phyloP scores from a whole-genome alignment of 2,113 vertebrate species.

The Paedocypris sp. region DNA sequence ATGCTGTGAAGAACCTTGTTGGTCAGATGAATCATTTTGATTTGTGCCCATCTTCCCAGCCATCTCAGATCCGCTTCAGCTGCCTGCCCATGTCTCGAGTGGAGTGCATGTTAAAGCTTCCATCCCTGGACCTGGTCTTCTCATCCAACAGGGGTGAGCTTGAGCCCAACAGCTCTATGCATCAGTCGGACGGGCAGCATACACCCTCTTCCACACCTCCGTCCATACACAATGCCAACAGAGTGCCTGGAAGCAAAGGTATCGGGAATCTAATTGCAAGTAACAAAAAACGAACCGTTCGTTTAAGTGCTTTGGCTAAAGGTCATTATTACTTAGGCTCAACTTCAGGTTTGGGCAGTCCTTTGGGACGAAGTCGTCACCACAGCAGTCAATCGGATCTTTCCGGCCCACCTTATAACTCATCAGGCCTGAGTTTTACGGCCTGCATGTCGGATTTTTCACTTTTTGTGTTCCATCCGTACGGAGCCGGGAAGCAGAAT shows the following conservation, averaged over 20 bases:
- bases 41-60: conserved; percentile 52
- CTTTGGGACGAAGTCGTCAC: conserved; percentile 82
- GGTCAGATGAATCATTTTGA: no score
- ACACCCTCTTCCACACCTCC: conserved; percentile 54
- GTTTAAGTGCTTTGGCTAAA: background rate
- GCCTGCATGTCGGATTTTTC: conserved; percentile 99
- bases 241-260: conserved; percentile 75
- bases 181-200: conserved; percentile 59
- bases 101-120: conserved; percentile 95
- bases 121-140: conserved; percentile 93
- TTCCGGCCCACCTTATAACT: conserved; percentile 73
- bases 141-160: conserved; percentile 92
- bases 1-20: no score
- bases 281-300: no score
- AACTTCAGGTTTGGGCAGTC: conserved; percentile 75
- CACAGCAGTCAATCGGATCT: conserved; percentile 95
- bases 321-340: conserved; percentile 56
- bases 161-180: conserved; percentile 68
- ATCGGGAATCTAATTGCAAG: conserved; percentile 9
- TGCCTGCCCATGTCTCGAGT: conserved; percentile 93
- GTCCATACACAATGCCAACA: conserved; percentile 60
- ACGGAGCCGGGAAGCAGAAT: conserved; percentile 94
- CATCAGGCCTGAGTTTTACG: conserved; percentile 93
- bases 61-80: conserved; percentile 97
- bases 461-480: conserved; percentile 93